Evolutionary conservation across 2,113 vertebrate species (phyloP).

Genomic region (Pyxicephalus adspersus): DNA sequence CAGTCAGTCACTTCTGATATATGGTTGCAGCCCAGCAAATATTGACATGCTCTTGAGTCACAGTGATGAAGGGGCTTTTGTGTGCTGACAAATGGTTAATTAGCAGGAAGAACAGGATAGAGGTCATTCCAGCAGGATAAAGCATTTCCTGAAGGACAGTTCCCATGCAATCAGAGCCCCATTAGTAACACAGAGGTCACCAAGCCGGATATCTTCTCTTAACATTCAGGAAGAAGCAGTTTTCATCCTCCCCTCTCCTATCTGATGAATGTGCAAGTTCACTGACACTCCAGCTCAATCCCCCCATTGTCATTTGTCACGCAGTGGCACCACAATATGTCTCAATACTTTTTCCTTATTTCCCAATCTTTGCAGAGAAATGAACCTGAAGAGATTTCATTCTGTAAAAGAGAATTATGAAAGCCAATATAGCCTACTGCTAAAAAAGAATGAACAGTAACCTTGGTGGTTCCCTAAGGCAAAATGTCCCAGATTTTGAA

Average conservation of each 20-base stretch:
- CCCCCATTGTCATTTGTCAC: constrained; percentile 20
- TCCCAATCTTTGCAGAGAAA: too few species aligned
- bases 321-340: not conserved
- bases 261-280: constrained; percentile 50
- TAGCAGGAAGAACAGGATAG: constrained; percentile 21
- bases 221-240: constrained; percentile 31
- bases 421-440: too few species aligned
- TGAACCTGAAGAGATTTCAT: too few species aligned
- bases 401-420: too few species aligned
- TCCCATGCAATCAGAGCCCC: constrained; percentile 39
- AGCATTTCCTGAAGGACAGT: constrained; percentile 45
- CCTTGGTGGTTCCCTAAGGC: too few species aligned
- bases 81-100: constrained; percentile 33
- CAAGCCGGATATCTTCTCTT: constrained; percentile 36
- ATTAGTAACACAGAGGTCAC: constrained; percentile 33
- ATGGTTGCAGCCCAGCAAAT: not conserved
- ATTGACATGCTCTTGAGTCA: not conserved
- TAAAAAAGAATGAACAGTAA: too few species aligned
- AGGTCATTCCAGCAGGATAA: constrained; percentile 35
- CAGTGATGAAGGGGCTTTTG: constrained; percentile 20
- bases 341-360: too few species aligned
- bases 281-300: not conserved
- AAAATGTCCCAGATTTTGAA: too few species aligned
- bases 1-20: too few species aligned
- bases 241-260: not conserved